Conservation (phyloP, 1,140 invertebrate genomes). For the Carcinoscorpius rotundicauda region DNA sequence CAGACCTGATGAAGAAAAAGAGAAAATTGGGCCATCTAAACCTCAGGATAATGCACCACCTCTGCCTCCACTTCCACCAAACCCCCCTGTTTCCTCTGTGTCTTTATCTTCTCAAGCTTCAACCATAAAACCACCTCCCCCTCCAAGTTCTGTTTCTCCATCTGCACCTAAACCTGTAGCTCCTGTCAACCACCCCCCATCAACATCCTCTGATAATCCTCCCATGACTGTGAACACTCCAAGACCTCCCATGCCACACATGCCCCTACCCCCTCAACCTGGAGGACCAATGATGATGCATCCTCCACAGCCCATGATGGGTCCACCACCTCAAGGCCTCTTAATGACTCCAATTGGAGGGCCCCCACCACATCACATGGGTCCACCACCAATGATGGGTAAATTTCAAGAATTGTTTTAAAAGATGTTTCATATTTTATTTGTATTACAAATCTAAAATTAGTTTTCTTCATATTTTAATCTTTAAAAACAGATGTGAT, state of each 20-base stretch:
- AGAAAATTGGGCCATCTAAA: conserved; percentile 42
- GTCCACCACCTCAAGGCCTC: conserved; percentile 27
- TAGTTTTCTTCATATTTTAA: no score
- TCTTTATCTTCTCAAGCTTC: conserved; percentile 24
- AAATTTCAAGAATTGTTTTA: no score
- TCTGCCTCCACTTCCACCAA: conserved; percentile 14
- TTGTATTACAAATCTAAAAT: no score
- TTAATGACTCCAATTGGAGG: conserved; percentile 39
- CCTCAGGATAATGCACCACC: conserved; percentile 21
- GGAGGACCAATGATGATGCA: conserved; percentile 9
- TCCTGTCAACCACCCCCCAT: conserved; percentile 1
- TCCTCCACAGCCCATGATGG: conserved; percentile 17
- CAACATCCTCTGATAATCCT: conserved; percentile 35
- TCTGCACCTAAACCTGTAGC: conserved; percentile 19
- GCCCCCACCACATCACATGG: conserved; percentile 45
- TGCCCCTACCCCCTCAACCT: conserved; percentile 13
- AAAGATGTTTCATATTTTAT: no score
- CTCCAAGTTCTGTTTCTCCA: conserved; percentile 15
- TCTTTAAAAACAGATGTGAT: no score
- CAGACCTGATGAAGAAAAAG: conserved; percentile 79
- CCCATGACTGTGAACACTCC: conserved; percentile 39
- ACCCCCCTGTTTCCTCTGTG: conserved; percentile 15
- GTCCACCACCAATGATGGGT: conserved; percentile 30
- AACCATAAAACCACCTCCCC: conserved; percentile 22
- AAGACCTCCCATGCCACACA: conserved; percentile 29